Evolutionary conservation across 1,140 invertebrate species (phyloP).

Genomic region (Cyrtorhinus lividipennis): DNA sequence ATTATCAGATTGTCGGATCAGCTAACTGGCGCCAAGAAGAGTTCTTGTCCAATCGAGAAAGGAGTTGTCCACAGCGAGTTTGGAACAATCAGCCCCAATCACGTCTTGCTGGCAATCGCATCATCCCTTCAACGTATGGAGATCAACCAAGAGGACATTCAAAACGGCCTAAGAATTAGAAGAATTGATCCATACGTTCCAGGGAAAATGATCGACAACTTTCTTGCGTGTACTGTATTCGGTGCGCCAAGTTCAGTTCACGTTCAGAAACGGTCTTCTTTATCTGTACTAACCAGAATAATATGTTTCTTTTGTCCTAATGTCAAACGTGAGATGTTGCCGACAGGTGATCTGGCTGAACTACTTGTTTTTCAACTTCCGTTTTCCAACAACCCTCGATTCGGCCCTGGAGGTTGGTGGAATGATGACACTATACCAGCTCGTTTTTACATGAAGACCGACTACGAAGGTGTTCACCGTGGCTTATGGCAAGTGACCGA

Average conservation of each 20-base stretch:
- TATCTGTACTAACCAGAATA: neutral
- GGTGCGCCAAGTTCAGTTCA: constrained; percentile 29
- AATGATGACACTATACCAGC: constrained; percentile 22
- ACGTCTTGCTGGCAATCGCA: constrained; percentile 52
- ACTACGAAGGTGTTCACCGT: constrained; percentile 5
- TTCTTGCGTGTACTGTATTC: constrained; percentile 39
- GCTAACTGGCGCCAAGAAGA: constrained; percentile 23
- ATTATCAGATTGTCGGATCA: neutral
- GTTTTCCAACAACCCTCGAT: neutral
- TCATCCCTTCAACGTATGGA: constrained; percentile 45
- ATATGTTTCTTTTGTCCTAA: constrained; percentile 10
- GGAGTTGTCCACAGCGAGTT: constrained; percentile 38
- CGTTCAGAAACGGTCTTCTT: neutral
- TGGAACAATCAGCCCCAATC: constrained; percentile 45
- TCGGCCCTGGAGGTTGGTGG: constrained; percentile 19
- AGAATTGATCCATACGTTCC: too few relatives aligned
- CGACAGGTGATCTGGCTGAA: constrained; percentile 22
- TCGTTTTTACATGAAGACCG: constrained; percentile 12
- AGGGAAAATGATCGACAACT: constrained; percentile 33
- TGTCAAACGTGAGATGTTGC: too few relatives aligned
- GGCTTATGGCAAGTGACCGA: constrained; percentile 30
- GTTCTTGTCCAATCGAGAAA: constrained; percentile 41
- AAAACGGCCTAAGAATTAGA: too few relatives aligned
- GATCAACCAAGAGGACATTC: too few relatives aligned
- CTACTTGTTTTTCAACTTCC: constrained; percentile 16